Evolutionary conservation across 2,888 invertebrate species (phyloP), one percentile per base, ranked within the genome.

Genomic region (Macropis europaea): DNA sequence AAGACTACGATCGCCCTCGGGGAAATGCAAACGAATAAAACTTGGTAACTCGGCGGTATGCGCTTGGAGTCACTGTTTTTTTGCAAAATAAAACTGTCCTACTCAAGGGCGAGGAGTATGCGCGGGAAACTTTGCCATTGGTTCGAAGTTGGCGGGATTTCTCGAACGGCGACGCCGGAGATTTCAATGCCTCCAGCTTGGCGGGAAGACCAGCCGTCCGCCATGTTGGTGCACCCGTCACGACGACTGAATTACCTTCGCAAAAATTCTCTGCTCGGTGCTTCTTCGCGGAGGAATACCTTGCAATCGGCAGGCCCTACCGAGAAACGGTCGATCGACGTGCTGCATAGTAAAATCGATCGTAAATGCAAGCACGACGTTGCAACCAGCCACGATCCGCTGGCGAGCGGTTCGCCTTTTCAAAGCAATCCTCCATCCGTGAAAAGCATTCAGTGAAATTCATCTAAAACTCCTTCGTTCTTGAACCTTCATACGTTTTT

Each of bases 81-180:
- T 56, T 66, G 43, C 36, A 13, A 40, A 59, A 42, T 48, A 74
- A 57, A 68, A 67, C 43, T 45, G 53, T 13, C 26, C 17, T 6
- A 32, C 5, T 52, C 64, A 77, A 76, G 71, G 71, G 62, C 75
- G 56, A 62, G 2, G 28, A 38, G 30, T 26, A 28, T 32, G 67
- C 81, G 84, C 84, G 84, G 82, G 82, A 85, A 82, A 64, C 69
- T 17, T 36, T 64, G 45, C 64, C 60, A 84, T 86, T 85, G 85
- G 83, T 42, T 45, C 69, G 17, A 19, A 9, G 28, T 71, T 68
- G 42, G 69, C 38, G 81, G 74, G 82, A 76, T 75, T 77, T 77
- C 79, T 69, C 63, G 38, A 30, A 61, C 61, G 54, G 60, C 66
- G n/a, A 42, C 53, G 40, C 30, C 52, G 56, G 71, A 52, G 72